phyloP scores from a whole-genome alignment of 2,888 invertebrate species.

The Cosmopolites sordidus region DNA sequence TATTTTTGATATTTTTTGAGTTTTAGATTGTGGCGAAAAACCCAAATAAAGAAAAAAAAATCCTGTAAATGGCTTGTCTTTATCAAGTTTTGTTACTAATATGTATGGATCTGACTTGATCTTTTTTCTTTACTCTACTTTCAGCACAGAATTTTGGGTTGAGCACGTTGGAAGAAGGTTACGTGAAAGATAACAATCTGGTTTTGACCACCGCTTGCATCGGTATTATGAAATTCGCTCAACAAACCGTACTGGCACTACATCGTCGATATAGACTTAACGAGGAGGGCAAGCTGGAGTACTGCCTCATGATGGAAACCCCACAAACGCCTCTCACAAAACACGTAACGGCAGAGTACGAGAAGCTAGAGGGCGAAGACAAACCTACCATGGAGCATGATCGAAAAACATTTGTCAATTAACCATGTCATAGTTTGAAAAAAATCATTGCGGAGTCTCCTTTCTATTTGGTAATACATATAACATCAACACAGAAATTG shows the following conservation, averaged over 20 bases:
- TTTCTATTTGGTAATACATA: too few species aligned
- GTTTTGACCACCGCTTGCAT: slow-evolving; percentile 50
- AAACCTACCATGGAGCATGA: neutral
- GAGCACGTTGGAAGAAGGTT: slow-evolving; percentile 58
- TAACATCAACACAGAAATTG: too few species aligned
- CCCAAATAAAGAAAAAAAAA: too few species aligned
- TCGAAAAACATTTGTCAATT: neutral
- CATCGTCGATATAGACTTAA: slow-evolving; percentile 25
- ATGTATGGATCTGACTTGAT: too few species aligned
- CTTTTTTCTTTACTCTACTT: too few species aligned
- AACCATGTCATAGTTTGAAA: neutral
- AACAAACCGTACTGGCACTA: slow-evolving; percentile 42
- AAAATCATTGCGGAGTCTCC: too few species aligned
- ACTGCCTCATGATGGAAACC: slow-evolving; percentile 23
- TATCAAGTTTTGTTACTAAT: too few species aligned
- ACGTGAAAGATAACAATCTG: slow-evolving; percentile 40
- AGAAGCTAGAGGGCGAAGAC: slow-evolving; percentile 5
- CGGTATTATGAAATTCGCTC: slow-evolving; percentile 52
- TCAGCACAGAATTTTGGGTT: slow-evolving; percentile 60
- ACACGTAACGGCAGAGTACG: slow-evolving; percentile 16
- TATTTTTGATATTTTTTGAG: too few species aligned
- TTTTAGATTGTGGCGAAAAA: too few species aligned
- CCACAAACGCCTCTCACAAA: slow-evolving; percentile 19
- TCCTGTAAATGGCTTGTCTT: too few species aligned
- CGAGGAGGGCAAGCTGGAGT: slow-evolving; percentile 26